These are phyloP conservation scores for Vulpes ferrilata DNA, from an alignment of 2,113 vertebrate genomes.

Conservation along the genomic window DNA sequence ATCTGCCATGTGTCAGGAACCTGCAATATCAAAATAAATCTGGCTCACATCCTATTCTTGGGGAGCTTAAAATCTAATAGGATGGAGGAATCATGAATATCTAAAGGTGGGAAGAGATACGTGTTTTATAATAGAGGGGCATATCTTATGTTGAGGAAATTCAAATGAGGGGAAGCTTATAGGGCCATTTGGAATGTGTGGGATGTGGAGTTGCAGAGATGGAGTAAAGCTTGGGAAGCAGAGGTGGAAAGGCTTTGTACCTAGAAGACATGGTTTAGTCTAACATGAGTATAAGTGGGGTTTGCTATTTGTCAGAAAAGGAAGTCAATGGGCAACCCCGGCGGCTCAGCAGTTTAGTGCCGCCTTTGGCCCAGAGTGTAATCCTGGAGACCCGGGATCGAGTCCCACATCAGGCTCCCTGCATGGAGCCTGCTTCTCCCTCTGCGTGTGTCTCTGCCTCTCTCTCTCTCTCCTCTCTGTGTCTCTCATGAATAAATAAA, in stretches of 20 bases:
- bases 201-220: neutral
- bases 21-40: neutral
- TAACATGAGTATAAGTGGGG: neutral
- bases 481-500: no score
- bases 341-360: no score
- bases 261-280: neutral
- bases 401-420: no score
- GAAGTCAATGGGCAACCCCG: neutral
- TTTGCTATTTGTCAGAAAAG: conserved; percentile 14
- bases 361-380: no score
- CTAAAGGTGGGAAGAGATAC: neutral
- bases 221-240: neutral
- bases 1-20: neutral
- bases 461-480: no score
- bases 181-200: neutral
- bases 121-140: neutral
- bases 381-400: no score
- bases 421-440: no score
- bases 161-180: neutral
- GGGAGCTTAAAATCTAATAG: neutral
- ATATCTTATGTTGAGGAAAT: neutral
- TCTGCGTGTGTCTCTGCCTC: no score
- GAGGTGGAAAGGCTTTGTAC: neutral
- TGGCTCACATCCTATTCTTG: neutral
- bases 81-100: neutral